Evolutionary conservation across 2,888 invertebrate genomes (phyloP), one percentile per base, ranked within the genome.

Genomic region (Drosophila kambysellisi): DNA sequence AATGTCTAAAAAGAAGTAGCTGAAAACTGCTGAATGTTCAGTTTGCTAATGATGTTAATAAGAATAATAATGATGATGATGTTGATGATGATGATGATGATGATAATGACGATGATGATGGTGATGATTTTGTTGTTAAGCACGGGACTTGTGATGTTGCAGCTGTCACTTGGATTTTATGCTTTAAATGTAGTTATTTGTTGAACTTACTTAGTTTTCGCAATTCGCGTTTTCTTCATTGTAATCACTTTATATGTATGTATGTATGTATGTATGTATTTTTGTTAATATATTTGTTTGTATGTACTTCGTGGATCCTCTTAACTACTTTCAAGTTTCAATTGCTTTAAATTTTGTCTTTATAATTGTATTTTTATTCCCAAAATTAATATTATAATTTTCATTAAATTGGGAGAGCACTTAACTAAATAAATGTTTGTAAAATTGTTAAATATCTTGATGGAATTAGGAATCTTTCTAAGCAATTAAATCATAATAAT

Each of bases 1-100:
- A 70, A 60, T 51, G 32, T 54, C 62, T 30, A 43, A 25, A 43
- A 25, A 15, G 57, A 32, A 57, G 41, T 57, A 32, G 57, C 57
- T 12, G 46, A 61, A 72, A 59, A 50, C 35, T 50, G 64, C 69
- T 62, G 51, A 75, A 61, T 69, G 56, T 46, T 70, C 35, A 52
- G 46, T 37, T 29, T 37, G 61, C 41, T 53, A 51, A 60, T 66
- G 37, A 37, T 56, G 60, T 39, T 48, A 53, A 65, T 41, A 59
- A 41, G 12, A 50, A 58, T 25, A 41, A 30, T 41, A 11, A 33
- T 7, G 20, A 8, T 12, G 17, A 15, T 11, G 37, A 52, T 71
- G 43, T 29, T 29, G 20, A 65, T 68, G 35, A 51, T 69, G n/a
- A n/a, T n/a, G 1, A 35, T 20, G 15, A 41, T 15, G 17, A 20